These are phyloP conservation scores for Equus przewalskii DNA, from an alignment of 2,113 vertebrate genomes.

Conservation along the genomic window DNA sequence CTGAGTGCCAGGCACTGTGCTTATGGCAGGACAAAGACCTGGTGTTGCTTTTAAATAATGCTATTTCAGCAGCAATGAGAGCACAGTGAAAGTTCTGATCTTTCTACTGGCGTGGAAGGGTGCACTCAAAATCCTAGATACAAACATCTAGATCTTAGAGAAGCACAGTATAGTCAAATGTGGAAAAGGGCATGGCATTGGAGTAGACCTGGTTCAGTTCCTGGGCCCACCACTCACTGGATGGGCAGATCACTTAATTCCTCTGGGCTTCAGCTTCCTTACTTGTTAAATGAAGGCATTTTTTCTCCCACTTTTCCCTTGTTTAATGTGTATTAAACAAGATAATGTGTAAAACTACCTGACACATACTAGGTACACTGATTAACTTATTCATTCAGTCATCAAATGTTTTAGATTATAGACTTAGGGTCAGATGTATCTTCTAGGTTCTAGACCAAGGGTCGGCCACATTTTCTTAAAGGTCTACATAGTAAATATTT, in stretches of 20 bases:
- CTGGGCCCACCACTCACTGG: background rate
- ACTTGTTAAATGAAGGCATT: background rate
- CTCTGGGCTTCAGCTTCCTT: background rate
- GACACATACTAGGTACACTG: background rate
- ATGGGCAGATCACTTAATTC: background rate
- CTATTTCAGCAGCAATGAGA: background rate
- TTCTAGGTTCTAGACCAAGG: background rate
- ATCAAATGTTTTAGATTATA: background rate
- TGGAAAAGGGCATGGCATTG: background rate
- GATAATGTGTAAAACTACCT: background rate
- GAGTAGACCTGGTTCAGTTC: background rate
- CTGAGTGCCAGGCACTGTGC: background rate
- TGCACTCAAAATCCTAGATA: constrained; percentile 14
- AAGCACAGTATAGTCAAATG: background rate
- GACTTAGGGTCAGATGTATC: background rate
- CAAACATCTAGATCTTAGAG: background rate
- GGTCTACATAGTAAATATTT: background rate
- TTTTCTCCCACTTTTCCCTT: background rate
- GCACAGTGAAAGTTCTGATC: background rate
- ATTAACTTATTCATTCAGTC: background rate
- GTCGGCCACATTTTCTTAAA: background rate
- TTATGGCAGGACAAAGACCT: background rate
- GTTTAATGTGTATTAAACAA: background rate
- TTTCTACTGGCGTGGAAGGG: background rate
- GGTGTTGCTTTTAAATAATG: constrained; percentile 11